phyloP scores from a whole-genome alignment of 1,140 invertebrate species.

The Bombyx mori region DNA sequence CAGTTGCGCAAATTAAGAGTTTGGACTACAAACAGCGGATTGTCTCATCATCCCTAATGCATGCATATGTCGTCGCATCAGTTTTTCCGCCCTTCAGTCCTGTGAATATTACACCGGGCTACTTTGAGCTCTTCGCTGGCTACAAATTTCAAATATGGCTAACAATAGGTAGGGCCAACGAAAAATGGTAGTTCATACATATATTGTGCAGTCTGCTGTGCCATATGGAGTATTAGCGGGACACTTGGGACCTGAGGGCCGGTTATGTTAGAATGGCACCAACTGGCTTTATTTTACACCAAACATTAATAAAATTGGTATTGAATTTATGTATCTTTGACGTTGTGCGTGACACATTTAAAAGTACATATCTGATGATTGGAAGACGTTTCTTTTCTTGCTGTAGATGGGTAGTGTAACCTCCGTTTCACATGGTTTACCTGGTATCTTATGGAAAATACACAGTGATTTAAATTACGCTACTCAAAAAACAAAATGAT shows the following conservation, averaged over 20 bases:
- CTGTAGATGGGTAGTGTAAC: no score
- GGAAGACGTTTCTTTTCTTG: no score
- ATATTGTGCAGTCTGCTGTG: slow-evolving; percentile 41
- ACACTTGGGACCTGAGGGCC: slow-evolving; percentile 55
- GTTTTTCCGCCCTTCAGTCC: slow-evolving; percentile 49
- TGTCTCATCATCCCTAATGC: slow-evolving; percentile 64
- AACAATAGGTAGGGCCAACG: background rate
- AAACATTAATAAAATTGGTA: no score
- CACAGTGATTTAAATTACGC: no score
- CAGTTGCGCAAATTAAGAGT: slow-evolving; percentile 55
- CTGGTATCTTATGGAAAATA: no score
- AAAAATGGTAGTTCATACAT: slow-evolving; percentile 38
- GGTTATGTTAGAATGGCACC: slow-evolving; percentile 54
- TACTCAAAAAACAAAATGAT: no score
- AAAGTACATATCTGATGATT: no score
- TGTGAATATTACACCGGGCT: slow-evolving; percentile 46
- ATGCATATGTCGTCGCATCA: slow-evolving; percentile 65
- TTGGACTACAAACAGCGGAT: slow-evolving; percentile 43
- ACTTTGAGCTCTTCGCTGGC: slow-evolving; percentile 17
- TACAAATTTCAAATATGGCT: background rate
- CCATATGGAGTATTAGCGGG: slow-evolving; percentile 67
- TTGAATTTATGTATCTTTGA: no score
- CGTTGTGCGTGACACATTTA: no score
- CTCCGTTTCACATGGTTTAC: no score
- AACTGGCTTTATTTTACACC: slow-evolving; percentile 48